Conservation (phyloP, 2,113 vertebrate species). For the Zosterops lateralis region DNA sequence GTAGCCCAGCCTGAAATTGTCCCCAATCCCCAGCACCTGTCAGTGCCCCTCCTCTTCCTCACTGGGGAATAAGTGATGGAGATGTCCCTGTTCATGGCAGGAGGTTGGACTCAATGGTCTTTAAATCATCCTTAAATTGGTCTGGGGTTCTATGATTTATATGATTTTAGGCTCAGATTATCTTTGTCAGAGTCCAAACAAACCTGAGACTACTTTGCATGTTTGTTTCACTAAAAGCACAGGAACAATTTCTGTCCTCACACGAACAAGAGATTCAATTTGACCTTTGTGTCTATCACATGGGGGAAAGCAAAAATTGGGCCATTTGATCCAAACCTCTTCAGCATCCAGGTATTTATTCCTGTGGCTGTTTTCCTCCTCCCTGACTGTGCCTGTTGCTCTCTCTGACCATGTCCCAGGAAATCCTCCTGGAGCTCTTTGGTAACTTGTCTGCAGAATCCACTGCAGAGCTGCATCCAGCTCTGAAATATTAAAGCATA, state of each 20-base stretch:
- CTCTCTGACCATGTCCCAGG: not conserved
- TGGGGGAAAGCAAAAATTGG: not conserved
- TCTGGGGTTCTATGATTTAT: not conserved
- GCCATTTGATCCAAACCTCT: rapidly evolving
- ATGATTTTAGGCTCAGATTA: not conserved
- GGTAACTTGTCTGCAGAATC: not conserved
- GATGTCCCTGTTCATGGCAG: not conserved
- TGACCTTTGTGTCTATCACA: not conserved
- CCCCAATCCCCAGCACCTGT: not conserved
- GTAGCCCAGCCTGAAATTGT: too few relatives aligned
- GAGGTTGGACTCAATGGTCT: not conserved
- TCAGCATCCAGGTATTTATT: not conserved
- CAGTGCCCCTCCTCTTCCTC: not conserved
- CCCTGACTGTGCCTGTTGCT: too few relatives aligned
- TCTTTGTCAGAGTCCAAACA: not conserved
- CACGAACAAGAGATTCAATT: not conserved
- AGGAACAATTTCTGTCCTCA: not conserved
- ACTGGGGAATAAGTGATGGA: rapidly evolving
- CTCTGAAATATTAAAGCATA: not conserved
- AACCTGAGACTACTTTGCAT: not conserved
- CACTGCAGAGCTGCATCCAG: not conserved
- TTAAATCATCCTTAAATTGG: not conserved
- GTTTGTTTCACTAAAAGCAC: not conserved
- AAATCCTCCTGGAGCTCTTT: not conserved
- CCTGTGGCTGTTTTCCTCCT: not conserved